These are phyloP conservation scores for Limnephilus lunatus DNA, from an alignment of 2,888 invertebrate genomes.

Conservation along the genomic window DNA sequence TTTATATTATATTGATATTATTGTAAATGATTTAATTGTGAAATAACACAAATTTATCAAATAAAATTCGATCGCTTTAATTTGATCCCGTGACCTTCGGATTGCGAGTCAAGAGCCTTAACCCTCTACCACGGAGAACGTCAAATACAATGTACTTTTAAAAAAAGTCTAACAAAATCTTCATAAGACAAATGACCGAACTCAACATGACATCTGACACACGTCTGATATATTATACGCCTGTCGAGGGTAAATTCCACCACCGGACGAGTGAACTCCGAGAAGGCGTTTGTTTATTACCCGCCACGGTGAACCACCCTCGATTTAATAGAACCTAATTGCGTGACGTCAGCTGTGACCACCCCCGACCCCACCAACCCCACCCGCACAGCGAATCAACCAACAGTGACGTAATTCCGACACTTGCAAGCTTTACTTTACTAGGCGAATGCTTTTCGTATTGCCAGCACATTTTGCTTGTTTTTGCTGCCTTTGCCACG, in stretches of 20 bases:
- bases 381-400: not conserved
- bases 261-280: not conserved
- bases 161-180: not conserved
- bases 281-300: not conserved
- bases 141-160: not conserved
- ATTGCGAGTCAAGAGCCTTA: no score
- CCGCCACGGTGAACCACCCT: slow-evolving; percentile 20
- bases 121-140: no score
- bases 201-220: not conserved
- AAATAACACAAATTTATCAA: no score
- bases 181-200: not conserved
- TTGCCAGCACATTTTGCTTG: not conserved
- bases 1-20: no score
- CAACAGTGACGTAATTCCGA: not conserved
- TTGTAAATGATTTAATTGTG: no score
- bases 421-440: not conserved
- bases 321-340: slow-evolving; percentile 23
- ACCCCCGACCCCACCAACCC: not conserved
- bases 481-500: not conserved
- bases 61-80: no score
- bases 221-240: not conserved
- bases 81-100: no score
- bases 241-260: not conserved
- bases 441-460: not conserved
- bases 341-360: slow-evolving; percentile 17